Evolutionary conservation across 2,888 invertebrate species (phyloP), one percentile per base, ranked within the genome.

Genomic region (Cantharis rustica): DNA sequence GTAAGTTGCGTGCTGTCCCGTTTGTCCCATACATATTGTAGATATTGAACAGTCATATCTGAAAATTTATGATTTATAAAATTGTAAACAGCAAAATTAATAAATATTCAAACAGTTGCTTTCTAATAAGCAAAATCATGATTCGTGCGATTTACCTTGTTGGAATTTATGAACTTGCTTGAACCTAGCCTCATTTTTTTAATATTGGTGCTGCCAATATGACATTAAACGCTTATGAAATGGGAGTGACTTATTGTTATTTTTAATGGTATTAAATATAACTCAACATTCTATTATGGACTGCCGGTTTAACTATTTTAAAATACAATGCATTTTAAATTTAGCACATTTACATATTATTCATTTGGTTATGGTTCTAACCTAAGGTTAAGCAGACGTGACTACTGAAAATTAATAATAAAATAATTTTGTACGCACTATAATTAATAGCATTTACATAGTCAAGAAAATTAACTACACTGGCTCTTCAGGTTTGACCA

Each of bases 171-270:
- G 72, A 75, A 75, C 75, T 75, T 75, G 66, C 68, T 71, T 75
- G 75, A 75, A 75, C 75, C 75, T 64, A 75, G 75, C 75, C 75
- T 68, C 66, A 64, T 70, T 75, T 75, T 69, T 73, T n/a, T 16
- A 63, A 23, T 63, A 61, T 73, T 63, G 66, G 71, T 75, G 20
- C 70, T 66, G 23, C 70, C 75, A 20, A 69, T 27, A 63, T 31
- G 75, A 71, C 64, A 47, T 68, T 61, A 61, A 62, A 71, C 13
- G 13, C 63, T 26, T 71, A 63, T 20, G 61, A 64, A 68, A 75
- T 63, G 71, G 64, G 64, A 66, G 62, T 66, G 10, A 75, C 16
- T 63, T 47, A 71, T 71, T 75, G 75, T 71, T 69, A 74, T 69
- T 9, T 31, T 47, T 47, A 47, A 47, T 47, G 47, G 47, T 47